These are phyloP conservation scores for Suricata suricatta DNA, from an alignment of 2,113 vertebrate species.

Conservation along the genomic window DNA sequence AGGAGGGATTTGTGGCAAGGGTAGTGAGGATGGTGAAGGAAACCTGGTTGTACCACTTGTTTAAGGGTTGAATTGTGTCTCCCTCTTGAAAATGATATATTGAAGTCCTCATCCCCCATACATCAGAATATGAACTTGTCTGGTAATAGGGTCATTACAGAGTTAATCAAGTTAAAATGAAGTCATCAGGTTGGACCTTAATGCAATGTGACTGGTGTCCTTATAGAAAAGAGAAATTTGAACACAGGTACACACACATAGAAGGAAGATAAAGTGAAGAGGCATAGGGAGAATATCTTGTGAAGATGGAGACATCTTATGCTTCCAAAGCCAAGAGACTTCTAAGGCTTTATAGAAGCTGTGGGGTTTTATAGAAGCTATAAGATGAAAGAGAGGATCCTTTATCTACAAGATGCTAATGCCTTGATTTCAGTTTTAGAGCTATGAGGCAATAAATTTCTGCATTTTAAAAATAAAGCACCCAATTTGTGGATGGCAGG, in stretches of 20 bases:
- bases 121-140: not conserved
- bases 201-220: not conserved
- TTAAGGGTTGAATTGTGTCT: not conserved
- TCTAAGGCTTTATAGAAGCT: not conserved
- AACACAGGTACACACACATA: not conserved
- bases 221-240: not conserved
- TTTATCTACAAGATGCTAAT: not conserved
- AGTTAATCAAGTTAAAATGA: constrained; percentile 15
- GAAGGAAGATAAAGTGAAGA: not conserved
- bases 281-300: not conserved
- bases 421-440: not conserved
- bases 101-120: not conserved
- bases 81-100: not conserved
- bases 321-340: not conserved
- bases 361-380: not conserved
- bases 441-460: not conserved
- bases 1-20: not conserved
- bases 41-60: not conserved
- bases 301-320: not conserved
- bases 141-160: not conserved
- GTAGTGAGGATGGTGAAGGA: not conserved
- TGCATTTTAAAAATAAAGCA: not conserved
- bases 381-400: not conserved
- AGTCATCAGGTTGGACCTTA: not conserved
- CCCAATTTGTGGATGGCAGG: not conserved